Evolutionary conservation across 1,140 invertebrate species (phyloP).

Genomic region (Heliconius nattereri): DNA sequence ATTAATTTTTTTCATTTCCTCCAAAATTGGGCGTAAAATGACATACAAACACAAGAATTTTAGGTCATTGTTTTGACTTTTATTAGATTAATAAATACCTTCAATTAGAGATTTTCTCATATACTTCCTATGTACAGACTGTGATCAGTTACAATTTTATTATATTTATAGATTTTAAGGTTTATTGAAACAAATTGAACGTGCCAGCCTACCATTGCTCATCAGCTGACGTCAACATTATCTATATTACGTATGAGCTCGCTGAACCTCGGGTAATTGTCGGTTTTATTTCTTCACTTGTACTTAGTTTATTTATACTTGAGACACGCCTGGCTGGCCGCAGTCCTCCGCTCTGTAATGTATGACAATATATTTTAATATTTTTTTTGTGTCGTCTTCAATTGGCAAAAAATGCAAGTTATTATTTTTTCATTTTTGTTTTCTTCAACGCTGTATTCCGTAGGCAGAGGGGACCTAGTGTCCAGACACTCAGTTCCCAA

Average conservation of each 20-base stretch:
- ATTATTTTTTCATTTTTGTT: neutral
- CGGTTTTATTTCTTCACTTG: neutral
- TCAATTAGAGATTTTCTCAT: too few species aligned
- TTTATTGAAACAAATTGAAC: neutral
- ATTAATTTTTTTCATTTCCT: too few species aligned
- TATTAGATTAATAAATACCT: too few species aligned
- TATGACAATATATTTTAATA: neutral
- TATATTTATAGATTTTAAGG: too few species aligned
- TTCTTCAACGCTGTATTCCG: neutral
- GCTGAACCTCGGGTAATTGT: neutral
- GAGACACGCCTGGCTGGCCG: neutral
- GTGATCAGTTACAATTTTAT: too few species aligned
- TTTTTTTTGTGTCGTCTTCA: neutral
- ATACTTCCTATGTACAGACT: too few species aligned
- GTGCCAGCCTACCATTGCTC: neutral
- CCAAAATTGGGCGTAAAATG: too few species aligned
- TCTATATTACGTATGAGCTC: neutral
- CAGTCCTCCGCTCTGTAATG: neutral
- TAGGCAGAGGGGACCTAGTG: neutral
- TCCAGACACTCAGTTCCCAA: neutral
- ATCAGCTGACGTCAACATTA: conserved; percentile 3
- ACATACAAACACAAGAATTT: too few species aligned
- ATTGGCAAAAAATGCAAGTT: neutral
- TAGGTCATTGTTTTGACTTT: too few species aligned
- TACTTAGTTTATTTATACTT: neutral